phyloP scores from a whole-genome alignment of 2,888 invertebrate species.

The Sphaerophoria taeniata region DNA sequence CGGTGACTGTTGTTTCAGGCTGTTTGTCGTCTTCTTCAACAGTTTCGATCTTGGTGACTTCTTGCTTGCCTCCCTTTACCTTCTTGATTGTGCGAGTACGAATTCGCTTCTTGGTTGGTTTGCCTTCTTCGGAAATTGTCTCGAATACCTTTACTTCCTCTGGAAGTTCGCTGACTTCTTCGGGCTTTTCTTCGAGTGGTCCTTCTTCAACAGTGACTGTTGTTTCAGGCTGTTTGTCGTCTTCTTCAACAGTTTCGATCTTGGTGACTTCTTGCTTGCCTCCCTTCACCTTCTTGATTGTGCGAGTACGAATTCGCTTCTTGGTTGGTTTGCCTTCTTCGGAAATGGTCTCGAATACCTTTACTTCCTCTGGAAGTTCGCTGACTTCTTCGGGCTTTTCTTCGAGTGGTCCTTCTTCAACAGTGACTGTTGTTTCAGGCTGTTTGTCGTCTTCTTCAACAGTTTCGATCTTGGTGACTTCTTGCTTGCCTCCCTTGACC shows the following conservation, averaged over 20 bases:
- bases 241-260: constrained; percentile 5
- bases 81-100: constrained; percentile 51
- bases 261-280: constrained; percentile 16
- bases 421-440: constrained; percentile 77
- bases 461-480: constrained; percentile 80
- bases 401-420: constrained; percentile 77
- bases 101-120: constrained; percentile 38
- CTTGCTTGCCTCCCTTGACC: constrained; percentile 77
- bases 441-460: constrained; percentile 81
- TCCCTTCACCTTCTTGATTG: constrained; percentile 3
- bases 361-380: constrained; percentile 1
- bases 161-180: neutral
- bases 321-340: constrained; percentile 10
- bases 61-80: constrained; percentile 77
- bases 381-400: constrained; percentile 33
- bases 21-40: constrained; percentile 81
- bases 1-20: constrained; percentile 77
- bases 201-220: neutral
- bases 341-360: neutral
- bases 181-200: neutral
- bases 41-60: constrained; percentile 80
- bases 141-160: too few species aligned
- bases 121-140: neutral
- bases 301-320: neutral
- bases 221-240: constrained; percentile 2